Base-by-base conservation (phyloP, 2,888 invertebrate species). In the Seira ritae region DNA sequence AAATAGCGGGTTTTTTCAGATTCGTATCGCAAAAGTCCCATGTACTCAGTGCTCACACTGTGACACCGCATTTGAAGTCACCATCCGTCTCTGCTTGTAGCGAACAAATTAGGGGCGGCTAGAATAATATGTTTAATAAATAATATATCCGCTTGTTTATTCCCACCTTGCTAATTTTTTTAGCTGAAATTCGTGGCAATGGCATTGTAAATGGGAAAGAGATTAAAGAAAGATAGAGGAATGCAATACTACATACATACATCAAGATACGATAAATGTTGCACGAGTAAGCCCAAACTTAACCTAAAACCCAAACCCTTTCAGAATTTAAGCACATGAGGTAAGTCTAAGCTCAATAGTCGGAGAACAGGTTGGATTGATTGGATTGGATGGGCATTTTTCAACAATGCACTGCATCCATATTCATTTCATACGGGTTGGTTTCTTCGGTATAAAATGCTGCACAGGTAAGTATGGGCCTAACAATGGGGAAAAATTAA, bases 401-500 rank as follows among this genome's bases (percentile, higher is more conserved):
- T 42, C 42, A 42, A 42, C 42, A 42, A 42, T 42, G 42, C 12
- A 12, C n/a, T n/a, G n/a, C 42, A 42, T n/a, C n/a, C n/a, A n/a
- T n/a, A n/a, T n/a, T n/a, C n/a, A n/a, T n/a, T 12, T 42, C 12
- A 42, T 42, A 42, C 42, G 42, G 42, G 42, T 42, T 42, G 42
- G 6, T 8, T n/a, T n/a, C n/a, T 42, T 42, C 6, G 42, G 42
- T 42, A 42, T 42, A 8, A 6, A 42, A 12, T 42, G 42, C n/a
- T n/a, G n/a, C n/a, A n/a, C 42, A 42, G 42, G 42, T 42, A 42
- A 42, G 42, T 42, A 12, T 42, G 12, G 6, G 12, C 42, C 42
- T 12, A 42, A 42, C 31, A 68, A 6, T 17, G 8, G 6, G 50
- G 55, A 74, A 66, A 55, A 69, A n/a, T 42, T 42, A 42, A 42